These are phyloP conservation scores for Triops cancriformis DNA, from an alignment of 1,140 invertebrate species.

Conservation along the genomic window DNA sequence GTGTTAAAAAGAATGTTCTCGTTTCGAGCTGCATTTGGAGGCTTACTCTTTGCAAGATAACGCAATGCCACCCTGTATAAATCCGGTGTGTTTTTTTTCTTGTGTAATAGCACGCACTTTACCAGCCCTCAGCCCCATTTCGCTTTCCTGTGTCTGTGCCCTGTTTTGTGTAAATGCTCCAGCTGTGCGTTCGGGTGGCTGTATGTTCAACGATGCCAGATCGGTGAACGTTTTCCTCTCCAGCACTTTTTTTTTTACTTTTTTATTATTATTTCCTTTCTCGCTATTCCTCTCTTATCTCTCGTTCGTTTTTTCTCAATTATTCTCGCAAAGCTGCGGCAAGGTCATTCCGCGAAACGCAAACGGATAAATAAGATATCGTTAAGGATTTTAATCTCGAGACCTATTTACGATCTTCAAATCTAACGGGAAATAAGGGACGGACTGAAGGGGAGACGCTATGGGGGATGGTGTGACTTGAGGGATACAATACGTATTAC, in stretches of 20 bases:
- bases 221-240: neutral
- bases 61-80: too few species aligned
- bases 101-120: neutral
- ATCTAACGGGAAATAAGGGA: too few species aligned
- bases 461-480: too few species aligned
- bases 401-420: too few species aligned
- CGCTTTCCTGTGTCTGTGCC: neutral
- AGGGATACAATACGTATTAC: too few species aligned
- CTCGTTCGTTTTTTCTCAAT: neutral
- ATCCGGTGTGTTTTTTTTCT: neutral
- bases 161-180: neutral
- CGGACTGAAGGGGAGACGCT: too few species aligned
- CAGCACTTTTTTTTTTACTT: neutral
- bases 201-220: neutral
- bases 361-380: too few species aligned
- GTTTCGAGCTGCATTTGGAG: too few species aligned
- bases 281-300: neutral
- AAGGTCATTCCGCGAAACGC: neutral
- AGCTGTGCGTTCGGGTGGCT: neutral
- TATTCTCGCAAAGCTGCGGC: neutral
- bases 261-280: neutral
- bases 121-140: neutral
- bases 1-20: too few species aligned
- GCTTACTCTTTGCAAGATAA: too few species aligned
- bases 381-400: too few species aligned